phyloP scores from a whole-genome alignment of 2,888 invertebrate genomes.

The Drosophila nigritarsus region DNA sequence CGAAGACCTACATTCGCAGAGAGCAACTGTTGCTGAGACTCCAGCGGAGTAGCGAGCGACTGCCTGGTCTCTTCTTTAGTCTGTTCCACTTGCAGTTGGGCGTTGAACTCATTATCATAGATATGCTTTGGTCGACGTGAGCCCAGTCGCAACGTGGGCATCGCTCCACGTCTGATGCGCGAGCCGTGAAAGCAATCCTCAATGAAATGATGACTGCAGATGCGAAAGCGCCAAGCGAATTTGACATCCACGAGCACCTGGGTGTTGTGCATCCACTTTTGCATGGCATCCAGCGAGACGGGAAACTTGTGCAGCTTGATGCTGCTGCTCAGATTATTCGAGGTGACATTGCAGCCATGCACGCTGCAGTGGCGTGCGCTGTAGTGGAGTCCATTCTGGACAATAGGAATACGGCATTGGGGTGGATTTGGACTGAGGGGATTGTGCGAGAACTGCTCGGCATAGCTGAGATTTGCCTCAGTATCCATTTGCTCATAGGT shows the following conservation, averaged over 20 bases:
- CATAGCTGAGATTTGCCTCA: slow-evolving; percentile 24
- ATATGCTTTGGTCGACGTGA: slow-evolving; percentile 43
- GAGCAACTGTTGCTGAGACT: slow-evolving; percentile 8
- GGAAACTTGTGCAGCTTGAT: slow-evolving; percentile 74
- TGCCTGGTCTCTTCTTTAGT: slow-evolving; percentile 2
- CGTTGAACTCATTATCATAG: slow-evolving; percentile 62
- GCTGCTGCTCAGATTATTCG: slow-evolving; percentile 44
- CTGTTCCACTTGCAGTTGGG: slow-evolving; percentile 11
- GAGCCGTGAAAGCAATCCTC: slow-evolving; percentile 66
- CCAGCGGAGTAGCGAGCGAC: background rate
- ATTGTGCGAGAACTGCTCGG: slow-evolving; percentile 8
- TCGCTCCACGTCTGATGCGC: slow-evolving; percentile 65
- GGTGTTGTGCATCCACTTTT: slow-evolving; percentile 76
- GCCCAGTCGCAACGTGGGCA: slow-evolving; percentile 73
- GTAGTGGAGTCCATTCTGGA: slow-evolving; percentile 39
- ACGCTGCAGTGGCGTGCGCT: slow-evolving; percentile 65
- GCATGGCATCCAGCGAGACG: slow-evolving; percentile 46
- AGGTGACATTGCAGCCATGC: slow-evolving; percentile 57
- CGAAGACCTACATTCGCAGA: slow-evolving; percentile 22
- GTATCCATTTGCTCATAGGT: slow-evolving; percentile 64
- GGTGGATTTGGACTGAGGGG: background rate
- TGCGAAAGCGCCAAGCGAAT: slow-evolving; percentile 71
- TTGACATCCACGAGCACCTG: slow-evolving; percentile 64
- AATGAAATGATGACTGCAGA: slow-evolving; percentile 75
- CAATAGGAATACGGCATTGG: background rate